Conservation (phyloP, 2,888 invertebrate species). For the Tenodera sinensis region DNA sequence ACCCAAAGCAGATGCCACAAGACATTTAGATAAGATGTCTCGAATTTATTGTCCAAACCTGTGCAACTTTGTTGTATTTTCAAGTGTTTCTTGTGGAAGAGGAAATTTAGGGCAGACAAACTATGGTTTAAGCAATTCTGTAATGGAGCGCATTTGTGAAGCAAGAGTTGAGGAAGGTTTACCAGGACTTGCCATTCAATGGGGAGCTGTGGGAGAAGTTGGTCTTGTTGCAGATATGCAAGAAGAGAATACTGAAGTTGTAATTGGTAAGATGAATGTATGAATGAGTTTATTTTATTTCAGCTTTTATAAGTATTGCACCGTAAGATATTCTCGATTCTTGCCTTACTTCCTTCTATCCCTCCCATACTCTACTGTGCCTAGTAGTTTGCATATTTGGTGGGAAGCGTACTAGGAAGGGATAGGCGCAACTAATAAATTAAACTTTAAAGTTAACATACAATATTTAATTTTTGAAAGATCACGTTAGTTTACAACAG, state of each 20-base stretch:
- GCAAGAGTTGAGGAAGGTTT: conserved; percentile 62
- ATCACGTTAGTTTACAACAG: too few relatives aligned
- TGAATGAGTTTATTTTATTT: too few relatives aligned
- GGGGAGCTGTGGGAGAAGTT: conserved; percentile 91
- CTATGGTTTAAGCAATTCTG: conserved; percentile 86
- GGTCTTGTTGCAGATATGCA: conserved; percentile 57
- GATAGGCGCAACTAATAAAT: too few relatives aligned
- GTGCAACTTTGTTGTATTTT: conserved; percentile 81
- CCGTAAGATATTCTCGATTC: too few relatives aligned
- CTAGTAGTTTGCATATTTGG: too few relatives aligned
- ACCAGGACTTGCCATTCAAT: conserved; percentile 82
- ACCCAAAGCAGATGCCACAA: conserved; percentile 80
- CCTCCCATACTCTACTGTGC: too few relatives aligned
- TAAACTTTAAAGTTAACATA: too few relatives aligned
- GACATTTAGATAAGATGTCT: conserved; percentile 66
- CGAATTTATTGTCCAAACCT: conserved; percentile 55
- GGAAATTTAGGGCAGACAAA: conserved; percentile 90
- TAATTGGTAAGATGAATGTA: conserved; percentile 58
- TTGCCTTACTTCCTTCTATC: too few relatives aligned
- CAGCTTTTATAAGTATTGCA: too few relatives aligned
- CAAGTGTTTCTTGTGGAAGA: conserved; percentile 86
- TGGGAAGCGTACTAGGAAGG: too few relatives aligned
- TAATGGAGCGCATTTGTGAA: conserved; percentile 86
- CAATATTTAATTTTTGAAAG: too few relatives aligned
- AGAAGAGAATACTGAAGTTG: conserved; percentile 63